phyloP scores from a whole-genome alignment of 1,140 invertebrate genomes.

The Phocides pigmalion region DNA sequence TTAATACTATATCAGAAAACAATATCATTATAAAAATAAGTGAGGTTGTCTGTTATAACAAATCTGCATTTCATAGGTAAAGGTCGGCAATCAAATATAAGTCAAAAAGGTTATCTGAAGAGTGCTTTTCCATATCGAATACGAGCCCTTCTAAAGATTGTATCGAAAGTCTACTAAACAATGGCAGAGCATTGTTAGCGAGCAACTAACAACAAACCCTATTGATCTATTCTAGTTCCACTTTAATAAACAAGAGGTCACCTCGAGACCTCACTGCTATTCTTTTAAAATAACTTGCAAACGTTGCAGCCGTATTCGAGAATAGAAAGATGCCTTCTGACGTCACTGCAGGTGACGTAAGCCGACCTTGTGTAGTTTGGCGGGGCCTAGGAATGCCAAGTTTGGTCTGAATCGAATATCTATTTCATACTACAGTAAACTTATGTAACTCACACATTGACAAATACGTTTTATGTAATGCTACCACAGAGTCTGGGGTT shows the following conservation, averaged over 20 bases:
- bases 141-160: background rate
- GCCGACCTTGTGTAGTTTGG: background rate
- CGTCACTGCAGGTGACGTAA: slow-evolving; percentile 20
- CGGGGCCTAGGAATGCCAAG: background rate
- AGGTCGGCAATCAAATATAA: slow-evolving; percentile 6
- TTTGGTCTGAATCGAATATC: background rate
- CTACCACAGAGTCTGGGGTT: no score
- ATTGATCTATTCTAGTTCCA: slow-evolving; percentile 31
- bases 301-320: slow-evolving; percentile 16
- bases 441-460: background rate
- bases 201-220: slow-evolving; percentile 27
- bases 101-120: slow-evolving; percentile 16
- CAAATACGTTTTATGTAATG: no score
- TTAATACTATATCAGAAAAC: no score
- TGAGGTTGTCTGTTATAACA: no score
- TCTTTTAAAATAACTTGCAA: slow-evolving; percentile 32
- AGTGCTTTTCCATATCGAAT: slow-evolving; percentile 1
- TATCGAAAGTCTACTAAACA: slow-evolving; percentile 12
- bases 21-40: no score
- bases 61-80: background rate
- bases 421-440: background rate
- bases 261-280: slow-evolving; percentile 12
- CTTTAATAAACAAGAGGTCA: slow-evolving; percentile 27
- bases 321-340: slow-evolving; percentile 21
- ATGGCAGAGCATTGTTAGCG: slow-evolving; percentile 22